Base-by-base conservation (phyloP, 2,113 vertebrate genomes). In the human (Homo sapiens) region DNA sequence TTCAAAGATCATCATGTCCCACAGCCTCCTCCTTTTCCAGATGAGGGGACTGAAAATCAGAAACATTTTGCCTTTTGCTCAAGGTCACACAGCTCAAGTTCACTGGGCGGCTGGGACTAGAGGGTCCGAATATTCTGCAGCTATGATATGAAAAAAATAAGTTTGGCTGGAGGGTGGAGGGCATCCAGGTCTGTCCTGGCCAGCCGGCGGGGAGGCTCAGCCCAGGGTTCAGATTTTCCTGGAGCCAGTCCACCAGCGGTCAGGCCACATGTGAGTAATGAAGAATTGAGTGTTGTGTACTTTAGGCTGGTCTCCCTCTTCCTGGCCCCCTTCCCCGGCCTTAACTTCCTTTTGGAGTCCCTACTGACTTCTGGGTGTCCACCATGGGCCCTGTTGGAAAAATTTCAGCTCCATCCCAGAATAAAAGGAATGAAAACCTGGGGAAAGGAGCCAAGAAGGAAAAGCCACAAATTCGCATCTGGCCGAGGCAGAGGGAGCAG, bases 391-490 rank as follows among this genome's bases (percentile, higher is more conserved):
- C 50, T 96, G 93, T 14, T 97, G 98, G 98, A 97, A 95, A 93
- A 73, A 72, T 73, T 89, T 96, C 97, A 98, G 89, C 93, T 95
- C 94, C 75, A 57, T 94, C 83, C 97, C 96, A 70, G 96, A 96
- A 92, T 95, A 97, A 86, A 96, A 97, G 96, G 91, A 97, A 96
- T 94, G 93, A 97, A 92, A 97, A 92, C 93, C 79, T 11, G 61
- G 83, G 96, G 92, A 97, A 94, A 90, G 75, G 68, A 93, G 96
- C 95, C 97, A 98, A 94, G 48, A 43, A 95, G 95, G 87, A 94
- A 94, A 98, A 98, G 96, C 96, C 98, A 93, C 96, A 97, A 90
- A 88, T n/a, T 52, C 43, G 13, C 97, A 98, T 95, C 94, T 98
- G 98, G 97, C 59, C 9, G 3, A 52, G 8, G 94, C 87, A 10